Conservation (phyloP, 2,888 invertebrate genomes). For the Rhorus exstirpatorius region DNA sequence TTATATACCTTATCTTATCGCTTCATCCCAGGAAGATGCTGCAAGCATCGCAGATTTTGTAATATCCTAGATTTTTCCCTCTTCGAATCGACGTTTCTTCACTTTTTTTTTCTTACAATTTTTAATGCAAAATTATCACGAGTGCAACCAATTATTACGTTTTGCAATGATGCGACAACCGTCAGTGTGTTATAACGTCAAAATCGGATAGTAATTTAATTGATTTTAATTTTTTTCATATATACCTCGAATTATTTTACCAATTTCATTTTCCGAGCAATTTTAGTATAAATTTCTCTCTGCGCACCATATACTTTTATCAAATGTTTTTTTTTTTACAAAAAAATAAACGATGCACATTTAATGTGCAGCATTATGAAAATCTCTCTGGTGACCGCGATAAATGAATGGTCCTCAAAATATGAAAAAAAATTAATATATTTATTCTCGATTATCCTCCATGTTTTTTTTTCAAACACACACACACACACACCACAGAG, state of each 20-base stretch:
- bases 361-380: neutral
- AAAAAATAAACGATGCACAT: neutral
- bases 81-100: neutral
- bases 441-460: neutral
- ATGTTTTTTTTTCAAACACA: neutral
- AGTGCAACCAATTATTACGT: neutral
- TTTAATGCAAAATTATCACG: neutral
- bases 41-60: slow-evolving; percentile 71
- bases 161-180: neutral
- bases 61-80: slow-evolving; percentile 8
- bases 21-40: slow-evolving; percentile 71
- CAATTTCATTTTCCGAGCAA: neutral
- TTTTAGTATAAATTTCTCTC: neutral
- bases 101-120: neutral
- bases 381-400: too few relatives aligned
- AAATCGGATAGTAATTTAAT: slow-evolving; percentile 10
- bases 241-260: neutral
- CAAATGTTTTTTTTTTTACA: neutral
- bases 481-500: neutral
- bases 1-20: slow-evolving; percentile 68
- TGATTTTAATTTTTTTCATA: neutral
- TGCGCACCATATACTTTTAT: neutral
- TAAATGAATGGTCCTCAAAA: too few relatives aligned
- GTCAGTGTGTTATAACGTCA: neutral
- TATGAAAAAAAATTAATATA: too few relatives aligned